Conservation (phyloP, 1,140 invertebrate genomes). For the Drosophila ironensis region DNA sequence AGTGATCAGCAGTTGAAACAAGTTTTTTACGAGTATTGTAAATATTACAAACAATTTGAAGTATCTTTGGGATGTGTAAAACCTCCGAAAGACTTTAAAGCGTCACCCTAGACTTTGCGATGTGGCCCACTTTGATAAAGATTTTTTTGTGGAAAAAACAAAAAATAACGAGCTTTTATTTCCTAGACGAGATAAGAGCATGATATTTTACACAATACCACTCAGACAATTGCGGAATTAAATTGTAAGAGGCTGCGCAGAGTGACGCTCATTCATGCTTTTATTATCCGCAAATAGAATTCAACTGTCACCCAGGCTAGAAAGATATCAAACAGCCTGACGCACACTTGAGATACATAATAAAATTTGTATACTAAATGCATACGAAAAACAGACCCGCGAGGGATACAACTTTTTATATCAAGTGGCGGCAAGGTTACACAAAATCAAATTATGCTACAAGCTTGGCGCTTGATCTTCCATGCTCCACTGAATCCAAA, state of each 20-base stretch:
- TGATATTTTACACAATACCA: background rate
- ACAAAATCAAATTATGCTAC: constrained; percentile 44
- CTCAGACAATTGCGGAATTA: constrained; percentile 6
- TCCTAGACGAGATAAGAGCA: constrained; percentile 11
- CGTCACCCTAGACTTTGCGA: no score
- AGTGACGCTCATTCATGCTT: constrained; percentile 37
- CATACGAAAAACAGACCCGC: constrained; percentile 1
- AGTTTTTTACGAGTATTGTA: no score
- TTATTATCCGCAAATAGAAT: constrained; percentile 39
- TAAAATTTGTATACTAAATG: background rate
- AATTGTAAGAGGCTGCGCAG: constrained; percentile 1
- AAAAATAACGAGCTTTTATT: constrained; percentile 25
- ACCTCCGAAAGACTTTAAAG: no score
- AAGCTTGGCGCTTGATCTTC: constrained; percentile 28
- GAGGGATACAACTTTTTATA: constrained; percentile 21
- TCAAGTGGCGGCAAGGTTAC: constrained; percentile 48
- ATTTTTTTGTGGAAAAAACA: constrained; percentile 4
- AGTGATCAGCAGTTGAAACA: no score
- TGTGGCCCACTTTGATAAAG: constrained; percentile 21
- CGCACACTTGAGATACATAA: background rate
- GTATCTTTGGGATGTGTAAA: no score
- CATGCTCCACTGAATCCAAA: constrained; percentile 19
- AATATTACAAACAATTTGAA: no score
- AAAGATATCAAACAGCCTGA: constrained; percentile 6
- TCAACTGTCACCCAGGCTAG: constrained; percentile 12